A percentile compares a stretch with the other conserved stretches of the same genome.
Evolutionary conservation across 2,113 vertebrate genomes (phyloP).

Genomic region (Psittacula cyanocephala): DNA sequence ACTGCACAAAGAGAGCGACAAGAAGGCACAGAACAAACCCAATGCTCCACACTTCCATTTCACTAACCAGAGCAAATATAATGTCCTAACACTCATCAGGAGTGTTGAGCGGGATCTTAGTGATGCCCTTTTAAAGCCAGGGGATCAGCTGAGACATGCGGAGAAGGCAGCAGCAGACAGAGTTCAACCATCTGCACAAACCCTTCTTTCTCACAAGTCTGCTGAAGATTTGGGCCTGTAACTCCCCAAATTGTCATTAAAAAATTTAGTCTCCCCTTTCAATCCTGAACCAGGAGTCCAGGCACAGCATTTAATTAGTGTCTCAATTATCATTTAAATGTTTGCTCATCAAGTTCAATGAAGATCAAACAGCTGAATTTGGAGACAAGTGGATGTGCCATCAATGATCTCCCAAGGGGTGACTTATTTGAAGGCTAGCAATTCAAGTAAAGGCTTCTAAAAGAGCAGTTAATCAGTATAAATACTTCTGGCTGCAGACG

Average conservation of each 20-base stretch:
- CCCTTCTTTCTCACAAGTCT: not conserved
- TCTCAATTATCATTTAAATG: slow-evolving; percentile 72
- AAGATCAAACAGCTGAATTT: slow-evolving; percentile 67
- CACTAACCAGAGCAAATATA: not conserved
- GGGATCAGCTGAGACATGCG: not conserved
- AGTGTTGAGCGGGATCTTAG: not conserved
- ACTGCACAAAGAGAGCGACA: accelerated
- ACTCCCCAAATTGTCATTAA: not conserved
- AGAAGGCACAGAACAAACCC: not conserved
- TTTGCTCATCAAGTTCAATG: slow-evolving; percentile 71
- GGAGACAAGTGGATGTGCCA: slow-evolving; percentile 57
- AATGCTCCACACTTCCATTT: not conserved
- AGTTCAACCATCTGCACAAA: not conserved
- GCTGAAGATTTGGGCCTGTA: not conserved
- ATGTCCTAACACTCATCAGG: not conserved
- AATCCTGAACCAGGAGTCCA: slow-evolving; percentile 25
- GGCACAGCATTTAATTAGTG: slow-evolving; percentile 61
- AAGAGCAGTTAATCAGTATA: slow-evolving; percentile 60
- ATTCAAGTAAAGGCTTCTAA: slow-evolving; percentile 37
- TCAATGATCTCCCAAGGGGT: slow-evolving; percentile 55
- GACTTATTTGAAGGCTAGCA: slow-evolving; percentile 66
- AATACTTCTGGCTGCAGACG: slow-evolving; percentile 54
- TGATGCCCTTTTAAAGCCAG: not conserved
- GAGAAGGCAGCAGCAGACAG: not conserved
- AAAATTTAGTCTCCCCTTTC: slow-evolving; percentile 20